Conservation (phyloP, 2,797 vertebrate genomes). For the Enteromius treurensis region DNA sequence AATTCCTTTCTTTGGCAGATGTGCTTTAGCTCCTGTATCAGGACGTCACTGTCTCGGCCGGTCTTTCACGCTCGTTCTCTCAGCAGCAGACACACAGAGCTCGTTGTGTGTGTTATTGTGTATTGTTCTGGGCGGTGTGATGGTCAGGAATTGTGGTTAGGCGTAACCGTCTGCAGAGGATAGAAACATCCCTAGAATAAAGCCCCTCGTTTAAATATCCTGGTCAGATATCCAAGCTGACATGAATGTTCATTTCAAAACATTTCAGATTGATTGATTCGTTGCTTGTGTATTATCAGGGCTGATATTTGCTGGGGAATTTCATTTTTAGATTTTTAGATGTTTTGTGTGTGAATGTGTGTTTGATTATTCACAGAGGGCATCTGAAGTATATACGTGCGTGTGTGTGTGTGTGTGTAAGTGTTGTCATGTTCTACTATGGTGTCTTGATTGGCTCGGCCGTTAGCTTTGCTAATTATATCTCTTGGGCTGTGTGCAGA, state of each 20-base stretch:
- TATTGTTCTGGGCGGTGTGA: slow-evolving; percentile 52
- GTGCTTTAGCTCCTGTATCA: not conserved
- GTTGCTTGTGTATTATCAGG: not conserved
- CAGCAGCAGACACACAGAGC: slow-evolving; percentile 34
- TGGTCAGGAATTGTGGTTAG: slow-evolving; percentile 24
- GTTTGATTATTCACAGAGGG: slow-evolving; percentile 2
- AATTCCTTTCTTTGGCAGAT: not conserved
- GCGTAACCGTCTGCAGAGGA: slow-evolving; percentile 14
- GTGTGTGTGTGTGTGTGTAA: slow-evolving; percentile 6
- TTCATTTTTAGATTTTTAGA: not conserved
- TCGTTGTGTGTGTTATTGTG: slow-evolving; percentile 55
- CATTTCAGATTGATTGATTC: not conserved
- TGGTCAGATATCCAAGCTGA: not conserved
- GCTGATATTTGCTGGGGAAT: too few species aligned
- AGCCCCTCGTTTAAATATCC: not conserved
- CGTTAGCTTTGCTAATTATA: slow-evolving; percentile 56
- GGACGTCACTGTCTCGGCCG: not conserved
- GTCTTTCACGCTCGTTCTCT: not conserved
- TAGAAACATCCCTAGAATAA: not conserved
- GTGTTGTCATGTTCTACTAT: slow-evolving; percentile 47
- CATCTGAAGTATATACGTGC: not conserved
- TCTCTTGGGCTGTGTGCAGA: slow-evolving; percentile 47
- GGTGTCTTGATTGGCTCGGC: slow-evolving; percentile 19
- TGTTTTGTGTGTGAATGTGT: not conserved
- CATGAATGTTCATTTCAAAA: not conserved